Evolutionary conservation across 1,140 invertebrate genomes (phyloP).

Genomic region (Antheraea pernyi): DNA sequence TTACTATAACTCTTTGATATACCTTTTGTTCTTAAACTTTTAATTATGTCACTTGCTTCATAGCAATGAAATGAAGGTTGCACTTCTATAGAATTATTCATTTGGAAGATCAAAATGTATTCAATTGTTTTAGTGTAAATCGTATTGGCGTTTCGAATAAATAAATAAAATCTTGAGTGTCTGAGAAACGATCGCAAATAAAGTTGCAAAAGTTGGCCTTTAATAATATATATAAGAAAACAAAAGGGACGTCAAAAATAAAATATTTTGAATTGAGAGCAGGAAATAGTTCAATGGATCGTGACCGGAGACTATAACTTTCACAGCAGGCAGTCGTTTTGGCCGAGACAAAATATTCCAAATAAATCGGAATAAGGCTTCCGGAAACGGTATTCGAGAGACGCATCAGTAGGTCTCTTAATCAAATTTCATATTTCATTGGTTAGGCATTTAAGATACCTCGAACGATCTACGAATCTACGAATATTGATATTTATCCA

Average conservation of each 20-base stretch:
- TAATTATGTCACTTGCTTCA: too few species aligned
- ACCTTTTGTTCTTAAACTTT: too few species aligned
- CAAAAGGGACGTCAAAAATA: slow-evolving; percentile 13
- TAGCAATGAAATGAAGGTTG: too few species aligned
- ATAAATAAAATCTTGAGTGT: too few species aligned
- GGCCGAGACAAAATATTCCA: slow-evolving; percentile 16
- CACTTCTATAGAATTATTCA: too few species aligned
- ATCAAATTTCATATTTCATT: slow-evolving; percentile 11
- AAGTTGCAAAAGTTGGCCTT: background rate
- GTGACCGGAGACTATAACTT: slow-evolving; percentile 27
- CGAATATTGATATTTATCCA: too few species aligned
- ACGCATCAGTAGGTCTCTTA: background rate
- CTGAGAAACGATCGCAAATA: too few species aligned
- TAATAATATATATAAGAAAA: slow-evolving; percentile 6
- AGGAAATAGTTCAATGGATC: slow-evolving; percentile 36
- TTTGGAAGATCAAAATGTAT: too few species aligned
- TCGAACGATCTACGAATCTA: background rate
- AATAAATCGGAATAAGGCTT: slow-evolving; percentile 9
- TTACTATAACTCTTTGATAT: too few species aligned
- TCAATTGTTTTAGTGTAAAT: too few species aligned
- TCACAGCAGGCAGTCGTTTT: slow-evolving; percentile 22
- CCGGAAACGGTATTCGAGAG: slow-evolving; percentile 2
- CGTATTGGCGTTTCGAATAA: too few species aligned
- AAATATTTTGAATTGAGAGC: background rate
- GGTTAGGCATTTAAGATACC: background rate